Evolutionary conservation across 2,888 invertebrate species (phyloP).

Genomic region (Cheilosia scutellata): DNA sequence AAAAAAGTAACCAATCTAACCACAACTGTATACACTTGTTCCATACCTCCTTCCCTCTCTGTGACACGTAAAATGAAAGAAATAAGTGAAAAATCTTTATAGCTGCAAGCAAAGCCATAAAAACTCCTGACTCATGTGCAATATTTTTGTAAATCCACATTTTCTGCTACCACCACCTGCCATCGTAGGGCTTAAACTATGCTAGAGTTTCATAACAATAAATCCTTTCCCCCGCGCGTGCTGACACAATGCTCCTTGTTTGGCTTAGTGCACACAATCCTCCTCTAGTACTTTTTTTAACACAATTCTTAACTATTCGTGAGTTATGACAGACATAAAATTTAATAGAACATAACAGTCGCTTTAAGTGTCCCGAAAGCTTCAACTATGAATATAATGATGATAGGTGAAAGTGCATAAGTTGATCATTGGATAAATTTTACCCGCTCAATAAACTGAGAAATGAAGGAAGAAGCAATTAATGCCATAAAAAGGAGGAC

Average conservation of each 20-base stretch:
- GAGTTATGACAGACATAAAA: slow-evolving; percentile 60
- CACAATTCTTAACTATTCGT: slow-evolving; percentile 50
- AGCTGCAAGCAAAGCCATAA: slow-evolving; percentile 15
- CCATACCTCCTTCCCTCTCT: neutral
- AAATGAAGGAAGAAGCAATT: slow-evolving; percentile 3
- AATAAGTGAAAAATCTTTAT: neutral
- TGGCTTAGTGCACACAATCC: slow-evolving; percentile 4
- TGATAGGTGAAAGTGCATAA: slow-evolving; percentile 4
- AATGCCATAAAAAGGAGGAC: neutral
- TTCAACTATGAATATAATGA: slow-evolving; percentile 10
- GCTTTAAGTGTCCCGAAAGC: slow-evolving; percentile 26
- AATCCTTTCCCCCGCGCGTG: neutral
- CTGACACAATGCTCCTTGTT: slow-evolving; percentile 18
- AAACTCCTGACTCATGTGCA: slow-evolving; percentile 20
- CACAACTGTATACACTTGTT: neutral
- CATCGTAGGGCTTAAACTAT: slow-evolving; percentile 12
- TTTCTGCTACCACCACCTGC: slow-evolving; percentile 26
- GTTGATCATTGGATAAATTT: neutral
- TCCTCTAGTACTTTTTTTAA: slow-evolving; percentile 2
- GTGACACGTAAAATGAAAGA: slow-evolving; percentile 1
- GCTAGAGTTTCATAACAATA: slow-evolving; percentile 21
- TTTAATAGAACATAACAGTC: slow-evolving; percentile 54
- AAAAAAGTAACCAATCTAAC: neutral
- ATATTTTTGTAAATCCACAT: slow-evolving; percentile 14
- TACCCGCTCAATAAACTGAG: neutral